These are phyloP conservation scores for Gadopsis marmoratus DNA, from an alignment of 2,797 vertebrate species.

Conservation along the genomic window DNA sequence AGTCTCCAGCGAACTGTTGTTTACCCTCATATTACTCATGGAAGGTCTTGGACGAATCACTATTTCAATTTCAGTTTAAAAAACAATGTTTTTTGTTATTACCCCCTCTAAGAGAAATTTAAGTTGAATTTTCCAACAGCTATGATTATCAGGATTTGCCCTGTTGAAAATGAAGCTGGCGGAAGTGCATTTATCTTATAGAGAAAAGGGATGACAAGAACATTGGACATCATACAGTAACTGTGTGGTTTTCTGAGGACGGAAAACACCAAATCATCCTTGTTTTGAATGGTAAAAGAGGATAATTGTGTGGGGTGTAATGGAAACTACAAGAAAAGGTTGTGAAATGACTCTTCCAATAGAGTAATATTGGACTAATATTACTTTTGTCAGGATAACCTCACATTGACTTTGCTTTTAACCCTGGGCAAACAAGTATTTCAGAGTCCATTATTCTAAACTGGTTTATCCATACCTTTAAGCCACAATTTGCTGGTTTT, in stretches of 20 bases:
- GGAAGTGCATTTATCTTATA: constrained; percentile 27
- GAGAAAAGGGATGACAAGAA: constrained; percentile 22
- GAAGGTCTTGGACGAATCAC: constrained; percentile 40
- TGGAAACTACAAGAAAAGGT: constrained; percentile 23
- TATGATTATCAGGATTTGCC: constrained; percentile 32
- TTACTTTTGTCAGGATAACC: constrained; percentile 18
- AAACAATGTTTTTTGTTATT: constrained; percentile 40
- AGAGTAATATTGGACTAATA: background rate
- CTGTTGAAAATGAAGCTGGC: constrained; percentile 2
- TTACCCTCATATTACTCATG: constrained; percentile 63
- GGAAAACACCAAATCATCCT: constrained; percentile 10
- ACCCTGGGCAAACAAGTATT: constrained; percentile 20
- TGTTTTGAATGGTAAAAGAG: constrained; percentile 34
- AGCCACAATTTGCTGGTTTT: constrained; percentile 37
- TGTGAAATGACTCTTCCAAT: background rate
- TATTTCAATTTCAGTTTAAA: constrained; percentile 41
- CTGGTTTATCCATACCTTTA: constrained; percentile 42
- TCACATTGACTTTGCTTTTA: background rate
- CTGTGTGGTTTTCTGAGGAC: constrained; percentile 6
- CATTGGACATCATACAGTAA: background rate
- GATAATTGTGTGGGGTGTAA: background rate
- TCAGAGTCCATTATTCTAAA: constrained; percentile 45
- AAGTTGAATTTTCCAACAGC: constrained; percentile 31
- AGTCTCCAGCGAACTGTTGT: constrained; percentile 68
- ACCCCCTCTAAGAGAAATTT: constrained; percentile 8